Evolutionary conservation across 2,113 vertebrate species (phyloP), one percentile per base, ranked within the genome.

Genomic region (Siniperca chuatsi): DNA sequence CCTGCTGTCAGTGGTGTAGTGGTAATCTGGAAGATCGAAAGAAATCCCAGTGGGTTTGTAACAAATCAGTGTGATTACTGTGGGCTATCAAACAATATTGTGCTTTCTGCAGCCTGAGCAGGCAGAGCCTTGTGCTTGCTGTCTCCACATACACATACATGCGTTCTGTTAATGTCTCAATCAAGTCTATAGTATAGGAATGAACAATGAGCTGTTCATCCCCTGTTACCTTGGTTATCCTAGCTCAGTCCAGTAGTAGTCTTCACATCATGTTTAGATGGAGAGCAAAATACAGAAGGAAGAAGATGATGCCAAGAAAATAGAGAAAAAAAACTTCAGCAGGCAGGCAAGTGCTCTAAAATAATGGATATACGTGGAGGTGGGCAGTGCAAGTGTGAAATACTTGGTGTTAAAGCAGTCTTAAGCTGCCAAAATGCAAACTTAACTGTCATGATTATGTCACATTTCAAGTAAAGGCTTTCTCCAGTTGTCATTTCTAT

Each of bases 351-450:
- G 77, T 78, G 78, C 83, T 90, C 78, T 82, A 54, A 88, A 88
- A 91, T 83, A 92, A 90, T 90, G 57, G 71, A 82, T 81, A 72
- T 88, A 79, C 50, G 78, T 84, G 88, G 81, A 89, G 79, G 93
- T 88, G 92, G 88, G 88, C 79, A 80, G 83, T 65, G 78, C 75
- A 85, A 79, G 84, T 90, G 87, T 80, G 85, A 91, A 90, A 87
- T 76, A 58, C 75, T 79, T 76, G 79, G 90, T 92, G 91, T 91
- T 87, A 84, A 84, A 89, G 84, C 70, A 61, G 70, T 60, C 55
- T 81, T 79, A 78, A 88, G 83, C 87, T 87, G 89, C 89, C 83
- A 90, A 88, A 86, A 91, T 72, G 86, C 69, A 82, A 90, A 94
- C 85, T 81, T 85, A 82, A 71, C 89, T 90, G 84, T 91, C 89